Conservation (phyloP, 92 coral and sea anemone genomes). For the Anthopleura xanthogrammica region DNA sequence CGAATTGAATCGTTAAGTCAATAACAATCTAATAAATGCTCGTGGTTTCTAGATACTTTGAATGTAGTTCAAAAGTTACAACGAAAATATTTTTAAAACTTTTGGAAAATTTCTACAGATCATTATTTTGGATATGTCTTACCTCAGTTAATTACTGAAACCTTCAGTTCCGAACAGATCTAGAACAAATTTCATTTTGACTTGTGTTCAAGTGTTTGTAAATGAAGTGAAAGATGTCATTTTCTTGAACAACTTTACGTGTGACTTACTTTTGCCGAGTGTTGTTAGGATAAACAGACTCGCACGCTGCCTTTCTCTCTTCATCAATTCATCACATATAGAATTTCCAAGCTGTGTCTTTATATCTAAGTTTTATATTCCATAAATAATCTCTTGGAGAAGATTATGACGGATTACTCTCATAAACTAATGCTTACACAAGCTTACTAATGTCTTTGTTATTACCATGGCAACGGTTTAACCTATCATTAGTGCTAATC, state of each 20-base stretch:
- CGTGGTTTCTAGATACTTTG: too few relatives aligned
- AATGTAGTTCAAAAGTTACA: too few relatives aligned
- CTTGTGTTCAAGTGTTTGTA: background rate
- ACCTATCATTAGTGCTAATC: constrained; percentile 21
- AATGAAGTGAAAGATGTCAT: background rate
- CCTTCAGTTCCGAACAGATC: too few relatives aligned
- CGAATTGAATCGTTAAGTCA: too few relatives aligned
- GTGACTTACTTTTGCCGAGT: background rate
- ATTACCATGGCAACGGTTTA: constrained; percentile 22
- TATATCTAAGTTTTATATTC: background rate
- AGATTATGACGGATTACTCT: background rate
- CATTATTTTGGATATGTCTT: too few relatives aligned
- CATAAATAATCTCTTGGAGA: background rate
- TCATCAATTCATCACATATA: background rate
- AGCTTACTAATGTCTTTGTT: constrained; percentile 14
- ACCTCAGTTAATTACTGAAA: too few relatives aligned
- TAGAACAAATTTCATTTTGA: background rate
- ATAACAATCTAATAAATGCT: too few relatives aligned
- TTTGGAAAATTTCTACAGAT: too few relatives aligned
- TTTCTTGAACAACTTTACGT: background rate
- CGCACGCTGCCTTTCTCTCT: background rate
- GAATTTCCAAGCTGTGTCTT: background rate
- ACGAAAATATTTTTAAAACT: too few relatives aligned
- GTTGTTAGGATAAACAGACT: background rate
- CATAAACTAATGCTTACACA: background rate